Percentiles rank a stretch among this genome's conserved stretches.
Conservation (phyloP, 2,113 vertebrate genomes). For the Gasterosteus aculeatus region DNA sequence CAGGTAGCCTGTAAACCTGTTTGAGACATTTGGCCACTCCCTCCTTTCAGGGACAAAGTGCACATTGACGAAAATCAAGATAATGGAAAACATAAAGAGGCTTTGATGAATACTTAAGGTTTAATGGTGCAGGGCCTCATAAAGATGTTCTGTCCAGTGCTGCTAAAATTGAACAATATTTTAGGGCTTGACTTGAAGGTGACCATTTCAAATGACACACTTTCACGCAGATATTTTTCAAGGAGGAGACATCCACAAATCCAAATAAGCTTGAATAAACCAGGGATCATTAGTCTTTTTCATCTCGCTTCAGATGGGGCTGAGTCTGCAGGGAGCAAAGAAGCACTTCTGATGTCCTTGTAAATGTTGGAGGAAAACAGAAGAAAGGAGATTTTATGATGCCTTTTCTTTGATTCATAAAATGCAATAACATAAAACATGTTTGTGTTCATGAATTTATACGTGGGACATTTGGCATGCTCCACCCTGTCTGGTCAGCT, state of each 20-base stretch:
- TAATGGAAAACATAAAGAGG: slow-evolving; percentile 38
- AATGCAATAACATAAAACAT: too few relatives aligned
- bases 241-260: neutral
- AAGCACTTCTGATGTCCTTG: neutral
- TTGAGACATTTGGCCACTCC: slow-evolving; percentile 81
- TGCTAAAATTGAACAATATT: neutral
- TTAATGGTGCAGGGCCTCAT: neutral
- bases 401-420: neutral
- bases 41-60: slow-evolving; percentile 61
- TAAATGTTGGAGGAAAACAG: neutral
- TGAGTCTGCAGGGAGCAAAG: slow-evolving; percentile 1
- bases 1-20: slow-evolving; percentile 83
- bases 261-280: neutral
- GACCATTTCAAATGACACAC: neutral
- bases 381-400: neutral
- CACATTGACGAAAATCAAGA: slow-evolving; percentile 43
- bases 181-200: neutral
- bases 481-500: neutral
- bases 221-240: neutral
- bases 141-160: neutral
- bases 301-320: neutral
- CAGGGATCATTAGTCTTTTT: neutral
- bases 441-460: too few relatives aligned
- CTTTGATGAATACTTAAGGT: slow-evolving; percentile 10
- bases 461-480: neutral